phyloP scores from a whole-genome alignment of 2,888 invertebrate genomes.

The Myopa testacea region DNA sequence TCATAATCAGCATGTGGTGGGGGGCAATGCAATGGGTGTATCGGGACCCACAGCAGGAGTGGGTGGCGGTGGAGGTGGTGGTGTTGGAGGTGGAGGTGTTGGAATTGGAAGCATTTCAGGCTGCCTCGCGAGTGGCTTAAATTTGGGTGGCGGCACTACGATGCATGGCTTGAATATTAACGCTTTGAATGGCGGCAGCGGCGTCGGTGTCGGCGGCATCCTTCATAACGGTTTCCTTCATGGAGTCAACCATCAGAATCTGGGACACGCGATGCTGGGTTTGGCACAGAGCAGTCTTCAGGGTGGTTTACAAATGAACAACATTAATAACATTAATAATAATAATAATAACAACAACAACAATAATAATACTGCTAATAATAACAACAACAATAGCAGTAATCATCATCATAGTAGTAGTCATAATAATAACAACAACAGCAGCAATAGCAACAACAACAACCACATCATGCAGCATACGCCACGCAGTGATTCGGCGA shows the following conservation, averaged over 20 bases:
- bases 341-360: too few relatives aligned
- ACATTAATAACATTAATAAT: slow-evolving; percentile 39
- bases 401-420: slow-evolving; percentile 19
- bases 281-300: slow-evolving; percentile 53
- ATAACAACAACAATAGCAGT: slow-evolving; percentile 40
- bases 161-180: slow-evolving; percentile 35
- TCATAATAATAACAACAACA: slow-evolving; percentile 29
- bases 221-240: slow-evolving; percentile 52
- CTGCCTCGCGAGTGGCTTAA: neutral
- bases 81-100: slow-evolving; percentile 12
- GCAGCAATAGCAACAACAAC: slow-evolving; percentile 48
- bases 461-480: slow-evolving; percentile 61
- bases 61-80: slow-evolving; percentile 17
- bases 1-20: slow-evolving; percentile 15
- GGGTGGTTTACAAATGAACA: slow-evolving; percentile 53
- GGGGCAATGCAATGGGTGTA: neutral
- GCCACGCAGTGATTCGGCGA: slow-evolving; percentile 67
- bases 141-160: neutral
- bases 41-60: neutral
- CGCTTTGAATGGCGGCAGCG: slow-evolving; percentile 43
- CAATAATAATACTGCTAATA: slow-evolving; percentile 25
- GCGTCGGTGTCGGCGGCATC: slow-evolving; percentile 48
- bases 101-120: slow-evolving; percentile 6
- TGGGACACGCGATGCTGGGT: slow-evolving; percentile 21
- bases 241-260: slow-evolving; percentile 42